Evolutionary conservation across 2,888 invertebrate species (phyloP).

Genomic region (Oligia strigilis): DNA sequence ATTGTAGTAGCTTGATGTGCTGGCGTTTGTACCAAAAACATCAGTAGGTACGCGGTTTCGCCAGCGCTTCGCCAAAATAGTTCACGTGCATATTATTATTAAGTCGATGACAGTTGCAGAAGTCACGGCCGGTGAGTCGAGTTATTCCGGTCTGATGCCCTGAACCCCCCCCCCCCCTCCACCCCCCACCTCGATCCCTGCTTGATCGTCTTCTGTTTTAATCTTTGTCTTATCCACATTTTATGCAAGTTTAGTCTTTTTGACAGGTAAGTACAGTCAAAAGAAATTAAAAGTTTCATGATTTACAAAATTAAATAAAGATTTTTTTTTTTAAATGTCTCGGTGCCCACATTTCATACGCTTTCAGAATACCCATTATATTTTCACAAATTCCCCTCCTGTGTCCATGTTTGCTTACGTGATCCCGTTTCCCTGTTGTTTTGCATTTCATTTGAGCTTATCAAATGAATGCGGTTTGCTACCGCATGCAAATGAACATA

Average conservation of each 20-base stretch:
- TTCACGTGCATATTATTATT: conserved; percentile 39
- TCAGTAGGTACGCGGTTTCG: conserved; percentile 39
- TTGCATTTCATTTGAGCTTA: conserved; percentile 53
- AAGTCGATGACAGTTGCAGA: conserved; percentile 40
- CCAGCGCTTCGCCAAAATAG: conserved; percentile 55
- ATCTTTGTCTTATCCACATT: too few species aligned
- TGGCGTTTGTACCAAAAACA: conserved; percentile 58
- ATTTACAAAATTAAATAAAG: too few species aligned
- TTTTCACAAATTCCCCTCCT: conserved; percentile 50
- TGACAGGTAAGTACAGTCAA: too few species aligned
- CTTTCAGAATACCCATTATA: conserved; percentile 46
- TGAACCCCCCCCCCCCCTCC: too few species aligned
- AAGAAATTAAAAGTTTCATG: too few species aligned
- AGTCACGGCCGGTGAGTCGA: conserved; percentile 48
- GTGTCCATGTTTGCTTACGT: conserved; percentile 46
- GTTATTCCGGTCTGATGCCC: too few species aligned
- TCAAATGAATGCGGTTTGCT: conserved; percentile 54
- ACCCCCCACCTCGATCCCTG: too few species aligned
- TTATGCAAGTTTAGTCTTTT: too few species aligned
- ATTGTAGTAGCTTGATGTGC: too few species aligned
- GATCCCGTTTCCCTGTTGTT: conserved; percentile 44
- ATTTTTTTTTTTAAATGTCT: too few species aligned
- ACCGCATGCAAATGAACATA: conserved; percentile 64
- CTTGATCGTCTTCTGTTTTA: too few species aligned
- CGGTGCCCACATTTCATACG: neutral